Evolutionary conservation across 1,140 invertebrate species (phyloP).

Genomic region (Rhagoletis pomonella): DNA sequence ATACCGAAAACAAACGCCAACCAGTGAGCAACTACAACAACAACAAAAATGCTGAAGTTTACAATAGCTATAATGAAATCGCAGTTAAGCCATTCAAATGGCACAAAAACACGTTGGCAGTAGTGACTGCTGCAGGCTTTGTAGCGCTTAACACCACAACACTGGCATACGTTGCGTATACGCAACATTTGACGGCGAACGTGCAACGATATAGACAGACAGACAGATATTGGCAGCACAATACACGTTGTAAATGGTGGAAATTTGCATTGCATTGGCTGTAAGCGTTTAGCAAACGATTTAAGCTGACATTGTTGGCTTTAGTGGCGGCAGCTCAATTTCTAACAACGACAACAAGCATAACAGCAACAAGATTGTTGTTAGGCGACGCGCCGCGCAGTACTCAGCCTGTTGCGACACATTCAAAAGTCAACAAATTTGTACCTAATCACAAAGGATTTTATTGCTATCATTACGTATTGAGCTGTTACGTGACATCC

Average conservation of each 20-base stretch:
- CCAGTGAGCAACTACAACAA: not conserved
- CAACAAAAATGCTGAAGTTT: not conserved
- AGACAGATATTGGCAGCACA: not conserved
- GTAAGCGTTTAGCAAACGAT: conserved; percentile 28
- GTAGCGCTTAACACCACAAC: not conserved
- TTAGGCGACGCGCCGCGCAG: not conserved
- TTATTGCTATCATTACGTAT: conserved; percentile 33
- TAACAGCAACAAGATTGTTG: not conserved
- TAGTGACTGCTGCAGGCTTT: conserved; percentile 19
- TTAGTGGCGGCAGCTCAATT: not conserved
- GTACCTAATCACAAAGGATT: conserved; percentile 37
- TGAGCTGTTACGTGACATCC: conserved; percentile 2
- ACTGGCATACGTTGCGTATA: conserved; percentile 19
- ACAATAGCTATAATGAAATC: conserved; percentile 31
- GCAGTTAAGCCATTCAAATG: conserved; percentile 41
- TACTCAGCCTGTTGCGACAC: conserved; percentile 30
- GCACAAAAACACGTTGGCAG: conserved; percentile 35
- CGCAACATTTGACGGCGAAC: conserved; percentile 22
- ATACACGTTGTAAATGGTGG: not conserved
- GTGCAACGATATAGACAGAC: not conserved
- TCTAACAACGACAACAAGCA: not conserved
- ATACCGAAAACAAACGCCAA: not conserved
- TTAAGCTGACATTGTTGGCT: conserved; percentile 3
- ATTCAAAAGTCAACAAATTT: conserved; percentile 51
- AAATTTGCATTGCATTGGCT: not conserved